These are phyloP conservation scores for Phorcus lineatus DNA, from an alignment of 2,888 invertebrate genomes.

Conservation along the genomic window DNA sequence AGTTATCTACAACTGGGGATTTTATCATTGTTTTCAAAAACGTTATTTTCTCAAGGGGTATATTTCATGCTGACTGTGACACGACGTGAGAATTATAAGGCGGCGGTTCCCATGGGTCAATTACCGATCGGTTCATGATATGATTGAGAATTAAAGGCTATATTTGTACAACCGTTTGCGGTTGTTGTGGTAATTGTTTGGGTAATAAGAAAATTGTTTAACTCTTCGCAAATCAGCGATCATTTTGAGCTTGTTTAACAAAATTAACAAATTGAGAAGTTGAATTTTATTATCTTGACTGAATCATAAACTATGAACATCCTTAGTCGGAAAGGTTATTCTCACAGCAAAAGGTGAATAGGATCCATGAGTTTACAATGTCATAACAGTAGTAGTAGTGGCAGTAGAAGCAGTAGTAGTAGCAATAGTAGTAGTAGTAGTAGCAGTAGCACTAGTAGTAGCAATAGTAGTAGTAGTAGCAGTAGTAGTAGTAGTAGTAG, in stretches of 20 bases:
- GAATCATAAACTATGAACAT: background rate
- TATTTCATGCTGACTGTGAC: background rate
- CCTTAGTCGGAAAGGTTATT: no score
- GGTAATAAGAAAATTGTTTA: background rate
- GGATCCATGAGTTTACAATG: background rate
- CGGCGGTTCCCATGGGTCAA: no score
- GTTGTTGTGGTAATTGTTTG: background rate
- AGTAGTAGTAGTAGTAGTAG: background rate
- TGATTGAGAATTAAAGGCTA: background rate
- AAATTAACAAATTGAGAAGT: background rate
- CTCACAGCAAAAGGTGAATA: no score
- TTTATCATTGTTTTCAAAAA: background rate
- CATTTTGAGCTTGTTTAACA: no score
- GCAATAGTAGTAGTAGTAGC: background rate
- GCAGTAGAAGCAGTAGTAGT: background rate
- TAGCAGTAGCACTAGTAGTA: background rate
- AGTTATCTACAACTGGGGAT: background rate
- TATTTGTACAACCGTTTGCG: background rate
- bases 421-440: background rate
- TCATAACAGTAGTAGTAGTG: background rate
- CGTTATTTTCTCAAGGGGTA: background rate
- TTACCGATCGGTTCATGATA: no score
- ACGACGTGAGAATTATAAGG: no score
- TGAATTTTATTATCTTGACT: background rate
- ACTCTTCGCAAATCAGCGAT: no score